Percentiles rank a stretch among this genome's conserved stretches.
phyloP scores from a whole-genome alignment of 2,797 vertebrate genomes.

The Cuculus canorus region DNA sequence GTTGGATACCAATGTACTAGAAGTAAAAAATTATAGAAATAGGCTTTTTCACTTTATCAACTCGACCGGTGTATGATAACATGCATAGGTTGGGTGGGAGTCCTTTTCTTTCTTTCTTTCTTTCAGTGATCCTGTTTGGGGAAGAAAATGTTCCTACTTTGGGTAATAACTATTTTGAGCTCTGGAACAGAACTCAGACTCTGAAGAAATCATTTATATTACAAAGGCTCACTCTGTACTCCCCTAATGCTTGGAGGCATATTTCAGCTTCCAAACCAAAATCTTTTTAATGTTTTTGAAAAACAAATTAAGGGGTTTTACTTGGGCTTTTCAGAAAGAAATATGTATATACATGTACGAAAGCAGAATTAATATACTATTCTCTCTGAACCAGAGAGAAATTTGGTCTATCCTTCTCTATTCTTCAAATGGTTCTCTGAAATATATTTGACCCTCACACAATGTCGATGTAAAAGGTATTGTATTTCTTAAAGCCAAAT shows the following conservation, averaged over 20 bases:
- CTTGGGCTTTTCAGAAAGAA: neutral
- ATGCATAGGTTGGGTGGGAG: neutral
- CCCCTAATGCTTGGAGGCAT: conserved; percentile 47
- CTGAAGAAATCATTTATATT: conserved; percentile 68
- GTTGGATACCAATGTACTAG: neutral
- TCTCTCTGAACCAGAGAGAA: neutral
- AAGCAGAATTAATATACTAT: neutral
- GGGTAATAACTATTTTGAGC: conserved; percentile 66
- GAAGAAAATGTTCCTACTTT: conserved; percentile 66
- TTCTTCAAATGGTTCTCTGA: neutral
- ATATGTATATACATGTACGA: neutral
- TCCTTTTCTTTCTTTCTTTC: conserved; percentile 46
- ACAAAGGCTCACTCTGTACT: conserved; percentile 56
- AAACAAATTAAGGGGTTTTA: conserved; percentile 14
- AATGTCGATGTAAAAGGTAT: neutral
- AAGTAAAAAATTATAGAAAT: conserved; percentile 20
- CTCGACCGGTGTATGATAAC: neutral
- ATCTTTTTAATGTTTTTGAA: conserved; percentile 16
- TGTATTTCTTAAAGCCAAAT: conserved; percentile 49
- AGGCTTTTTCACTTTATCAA: neutral
- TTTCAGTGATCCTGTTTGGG: conserved; percentile 34
- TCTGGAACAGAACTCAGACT: conserved; percentile 57
- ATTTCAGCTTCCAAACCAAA: conserved; percentile 47
- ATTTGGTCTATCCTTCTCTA: neutral
- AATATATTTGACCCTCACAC: conserved; percentile 7